phyloP scores from a whole-genome alignment of 2,797 vertebrate species.

The Paedocypris micromegethes region DNA sequence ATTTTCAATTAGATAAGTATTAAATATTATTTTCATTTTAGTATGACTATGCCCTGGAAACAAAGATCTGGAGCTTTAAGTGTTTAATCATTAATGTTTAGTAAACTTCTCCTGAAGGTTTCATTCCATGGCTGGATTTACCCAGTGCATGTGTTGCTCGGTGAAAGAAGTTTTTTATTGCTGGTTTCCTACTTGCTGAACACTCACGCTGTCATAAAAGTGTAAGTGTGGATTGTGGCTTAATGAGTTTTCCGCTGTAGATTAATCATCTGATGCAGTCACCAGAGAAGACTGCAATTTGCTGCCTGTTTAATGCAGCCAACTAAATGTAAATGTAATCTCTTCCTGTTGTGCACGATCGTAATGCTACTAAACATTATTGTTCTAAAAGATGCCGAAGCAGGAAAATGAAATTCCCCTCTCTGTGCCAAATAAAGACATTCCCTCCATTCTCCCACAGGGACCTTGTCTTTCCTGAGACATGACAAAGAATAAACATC shows the following conservation, averaged over 20 bases:
- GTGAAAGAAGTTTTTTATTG: constrained; percentile 3
- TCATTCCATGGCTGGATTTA: background rate
- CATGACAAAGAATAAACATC: background rate
- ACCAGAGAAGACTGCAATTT: constrained; percentile 23
- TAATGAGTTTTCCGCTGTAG: constrained; percentile 50
- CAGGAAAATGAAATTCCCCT: constrained; percentile 42
- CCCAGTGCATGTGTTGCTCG: background rate
- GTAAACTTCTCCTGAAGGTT: background rate
- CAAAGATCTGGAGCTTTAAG: constrained; percentile 3
- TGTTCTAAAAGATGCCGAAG: constrained; percentile 17
- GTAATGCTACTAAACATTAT: constrained; percentile 28
- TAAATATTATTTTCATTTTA: no score
- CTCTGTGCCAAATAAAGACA: constrained; percentile 22
- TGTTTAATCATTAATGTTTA: constrained; percentile 2
- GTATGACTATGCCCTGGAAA: no score
- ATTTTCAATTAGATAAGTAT: no score
- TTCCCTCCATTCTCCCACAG: constrained; percentile 31
- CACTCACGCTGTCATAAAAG: constrained; percentile 29
- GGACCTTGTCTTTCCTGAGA: background rate
- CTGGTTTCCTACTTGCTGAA: background rate
- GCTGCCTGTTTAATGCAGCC: constrained; percentile 32
- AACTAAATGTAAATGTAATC: constrained; percentile 25
- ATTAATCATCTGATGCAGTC: constrained; percentile 40
- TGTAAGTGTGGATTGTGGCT: constrained; percentile 35
- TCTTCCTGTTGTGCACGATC: constrained; percentile 14